Evolutionary conservation across 2,113 vertebrate genomes (phyloP).

Genomic region (Corythaixoides concolor): DNA sequence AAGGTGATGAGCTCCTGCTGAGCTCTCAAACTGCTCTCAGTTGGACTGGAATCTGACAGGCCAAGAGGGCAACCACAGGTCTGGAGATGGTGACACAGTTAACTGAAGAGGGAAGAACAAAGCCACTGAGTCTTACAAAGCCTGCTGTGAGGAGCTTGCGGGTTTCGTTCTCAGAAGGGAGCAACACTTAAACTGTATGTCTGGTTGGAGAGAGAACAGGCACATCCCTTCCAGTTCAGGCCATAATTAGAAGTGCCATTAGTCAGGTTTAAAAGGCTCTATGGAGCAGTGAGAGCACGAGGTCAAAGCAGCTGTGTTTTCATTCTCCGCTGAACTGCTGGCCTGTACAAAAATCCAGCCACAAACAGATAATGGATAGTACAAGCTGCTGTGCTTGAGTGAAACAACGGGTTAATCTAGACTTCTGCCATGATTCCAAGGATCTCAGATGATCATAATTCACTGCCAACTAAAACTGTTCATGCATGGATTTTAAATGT

Average conservation of each 20-base stretch:
- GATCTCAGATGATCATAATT: conserved; percentile 14
- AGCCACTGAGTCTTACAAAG: background rate
- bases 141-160: background rate
- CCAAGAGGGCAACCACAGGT: background rate
- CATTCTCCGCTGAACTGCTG: background rate
- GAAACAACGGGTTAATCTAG: background rate
- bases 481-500: background rate
- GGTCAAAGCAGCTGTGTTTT: background rate
- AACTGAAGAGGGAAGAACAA: background rate
- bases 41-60: background rate
- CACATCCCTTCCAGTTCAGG: background rate
- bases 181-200: background rate
- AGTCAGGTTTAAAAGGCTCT: background rate
- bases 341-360: background rate
- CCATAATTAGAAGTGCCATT: background rate
- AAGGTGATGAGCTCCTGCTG: background rate
- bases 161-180: background rate
- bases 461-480: background rate
- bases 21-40: background rate
- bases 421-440: background rate
- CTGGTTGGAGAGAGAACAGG: background rate
- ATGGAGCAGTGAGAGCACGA: background rate
- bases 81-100: background rate
- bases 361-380: background rate
- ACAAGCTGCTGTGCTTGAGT: background rate